A percentile compares a stretch with the other conserved stretches of the same genome.
These are phyloP conservation scores for Nemurella pictetii DNA, from an alignment of 2,888 invertebrate species.

Conservation along the genomic window DNA sequence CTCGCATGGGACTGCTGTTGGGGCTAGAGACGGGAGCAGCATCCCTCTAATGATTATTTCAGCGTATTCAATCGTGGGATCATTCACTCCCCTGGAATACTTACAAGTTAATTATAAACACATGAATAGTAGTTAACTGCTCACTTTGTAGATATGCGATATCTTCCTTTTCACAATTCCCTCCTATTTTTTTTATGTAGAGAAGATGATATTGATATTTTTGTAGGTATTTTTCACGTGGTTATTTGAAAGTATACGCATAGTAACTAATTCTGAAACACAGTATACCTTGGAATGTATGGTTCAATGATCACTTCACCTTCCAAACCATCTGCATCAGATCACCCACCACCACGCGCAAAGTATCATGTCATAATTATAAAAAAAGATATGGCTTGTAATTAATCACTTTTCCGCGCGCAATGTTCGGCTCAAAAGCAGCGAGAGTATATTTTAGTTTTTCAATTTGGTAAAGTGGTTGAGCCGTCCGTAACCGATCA, in stretches of 20 bases:
- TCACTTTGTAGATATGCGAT: not conserved
- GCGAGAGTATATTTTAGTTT: slow-evolving; percentile 19
- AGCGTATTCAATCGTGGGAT: not conserved
- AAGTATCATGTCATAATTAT: not conserved
- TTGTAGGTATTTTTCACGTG: not conserved
- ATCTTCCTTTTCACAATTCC: not conserved
- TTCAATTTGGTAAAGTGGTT: slow-evolving; percentile 27
- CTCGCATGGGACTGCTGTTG: not conserved
- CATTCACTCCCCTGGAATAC: not conserved
- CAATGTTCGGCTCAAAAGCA: slow-evolving; percentile 21
- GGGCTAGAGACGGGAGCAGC: not conserved
- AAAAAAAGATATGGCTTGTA: slow-evolving; percentile 20
- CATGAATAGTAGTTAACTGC: not conserved
- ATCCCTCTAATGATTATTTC: not conserved
- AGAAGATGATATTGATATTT: not conserved
- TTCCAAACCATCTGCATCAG: not conserved
- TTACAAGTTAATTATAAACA: not conserved
- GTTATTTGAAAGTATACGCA: not conserved
- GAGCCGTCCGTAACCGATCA: slow-evolving; percentile 16
- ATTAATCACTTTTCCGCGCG: slow-evolving; percentile 24
- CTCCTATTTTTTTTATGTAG: not conserved
- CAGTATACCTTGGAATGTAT: not conserved
- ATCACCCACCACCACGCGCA: not conserved
- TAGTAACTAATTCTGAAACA: not conserved
- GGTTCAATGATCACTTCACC: not conserved